Percentiles rank a stretch among this genome's conserved stretches.
Evolutionary conservation across 2,797 vertebrate species (phyloP).

Genomic region (Ptychobarbus kaznakovi): DNA sequence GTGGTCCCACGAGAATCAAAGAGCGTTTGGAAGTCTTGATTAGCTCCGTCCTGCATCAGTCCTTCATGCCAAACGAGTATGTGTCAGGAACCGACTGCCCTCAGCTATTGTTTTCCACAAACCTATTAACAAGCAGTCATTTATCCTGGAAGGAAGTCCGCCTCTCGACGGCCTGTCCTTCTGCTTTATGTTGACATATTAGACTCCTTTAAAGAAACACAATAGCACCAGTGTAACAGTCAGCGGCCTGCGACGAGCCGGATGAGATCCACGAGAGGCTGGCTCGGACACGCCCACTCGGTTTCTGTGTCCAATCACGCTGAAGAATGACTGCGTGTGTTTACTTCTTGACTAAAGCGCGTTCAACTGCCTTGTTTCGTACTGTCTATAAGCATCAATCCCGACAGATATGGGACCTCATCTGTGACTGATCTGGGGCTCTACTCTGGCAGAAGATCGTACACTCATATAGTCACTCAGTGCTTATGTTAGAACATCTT

Average conservation of each 20-base stretch:
- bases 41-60: background rate
- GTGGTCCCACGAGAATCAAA: background rate
- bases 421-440: background rate
- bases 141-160: constrained; percentile 35
- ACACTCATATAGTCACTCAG: background rate
- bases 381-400: background rate
- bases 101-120: constrained; percentile 25
- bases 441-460: background rate
- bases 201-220: constrained; percentile 25
- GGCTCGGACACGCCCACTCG: background rate
- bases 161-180: constrained; percentile 34
- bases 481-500: background rate
- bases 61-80: background rate
- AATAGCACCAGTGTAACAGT: constrained; percentile 17
- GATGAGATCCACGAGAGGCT: background rate
- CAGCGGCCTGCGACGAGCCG: background rate
- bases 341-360: background rate
- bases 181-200: constrained; percentile 44
- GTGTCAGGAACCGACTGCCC: background rate
- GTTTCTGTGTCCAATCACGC: background rate
- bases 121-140: constrained; percentile 40
- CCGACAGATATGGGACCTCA: background rate
- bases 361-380: background rate
- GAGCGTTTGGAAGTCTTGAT: constrained; percentile 9
- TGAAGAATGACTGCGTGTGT: background rate